phyloP scores from a whole-genome alignment of 2,797 vertebrate species.

The Heterohyrax brucei region DNA sequence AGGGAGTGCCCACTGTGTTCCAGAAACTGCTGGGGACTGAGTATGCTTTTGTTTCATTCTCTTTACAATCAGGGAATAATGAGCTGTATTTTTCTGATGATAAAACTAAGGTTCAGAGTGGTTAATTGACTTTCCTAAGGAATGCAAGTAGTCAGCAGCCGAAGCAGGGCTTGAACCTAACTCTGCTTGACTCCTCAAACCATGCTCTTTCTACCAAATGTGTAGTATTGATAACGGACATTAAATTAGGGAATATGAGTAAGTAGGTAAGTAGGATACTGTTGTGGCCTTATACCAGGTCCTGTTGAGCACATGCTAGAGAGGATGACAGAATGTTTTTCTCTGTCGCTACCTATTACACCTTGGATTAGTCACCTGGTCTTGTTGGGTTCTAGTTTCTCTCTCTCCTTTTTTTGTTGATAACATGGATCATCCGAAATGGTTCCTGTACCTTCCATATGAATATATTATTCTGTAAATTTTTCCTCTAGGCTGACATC shows the following conservation, averaged over 20 bases:
- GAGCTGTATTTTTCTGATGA: background rate
- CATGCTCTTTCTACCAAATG: background rate
- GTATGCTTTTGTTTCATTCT: background rate
- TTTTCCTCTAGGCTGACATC: background rate
- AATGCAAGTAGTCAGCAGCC: background rate
- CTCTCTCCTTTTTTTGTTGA: background rate
- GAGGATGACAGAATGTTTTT: constrained; percentile 21
- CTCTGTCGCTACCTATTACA: constrained; percentile 25
- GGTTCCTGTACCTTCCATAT: constrained; percentile 1
- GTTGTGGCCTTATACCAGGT: background rate
- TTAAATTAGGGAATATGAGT: constrained; percentile 6
- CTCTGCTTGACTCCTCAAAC: background rate
- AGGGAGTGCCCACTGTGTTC: background rate
- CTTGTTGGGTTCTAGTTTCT: background rate
- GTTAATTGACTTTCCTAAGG: constrained; percentile 24
- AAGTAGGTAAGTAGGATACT: background rate
- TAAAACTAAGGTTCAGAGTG: constrained; percentile 17
- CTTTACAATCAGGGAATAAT: background rate
- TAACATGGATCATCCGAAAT: background rate
- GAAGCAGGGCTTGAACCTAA: constrained; percentile 8
- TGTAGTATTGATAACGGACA: constrained; percentile 23
- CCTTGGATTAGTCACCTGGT: background rate
- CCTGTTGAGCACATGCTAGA: background rate
- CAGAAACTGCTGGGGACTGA: background rate
- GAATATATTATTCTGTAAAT: constrained; percentile 37